Evolutionary conservation across 2,888 invertebrate genomes (phyloP), one percentile per base, ranked within the genome.

Genomic region (Hydrotaea diabolus): DNA sequence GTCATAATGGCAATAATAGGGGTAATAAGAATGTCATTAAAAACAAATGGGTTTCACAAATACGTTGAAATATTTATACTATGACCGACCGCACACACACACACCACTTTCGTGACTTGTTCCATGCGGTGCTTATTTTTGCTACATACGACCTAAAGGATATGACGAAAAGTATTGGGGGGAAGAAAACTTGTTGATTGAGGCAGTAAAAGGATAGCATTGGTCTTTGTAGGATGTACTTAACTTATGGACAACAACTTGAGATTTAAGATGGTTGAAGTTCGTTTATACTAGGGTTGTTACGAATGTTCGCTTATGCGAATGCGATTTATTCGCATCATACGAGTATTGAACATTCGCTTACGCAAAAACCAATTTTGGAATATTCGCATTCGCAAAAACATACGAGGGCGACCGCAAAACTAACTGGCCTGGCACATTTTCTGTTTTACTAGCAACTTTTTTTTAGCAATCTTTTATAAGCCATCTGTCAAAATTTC

Each of bases 1-100:
- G 11, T 31, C n/a, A 53, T 53, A 15, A 15, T 49, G 11, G 46
- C 69, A 31, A 71, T 49, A 57, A 43, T 73, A 59, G 39, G 26
- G 39, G n/a, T 57, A 57, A 49, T 73, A 73, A 39, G 73, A 39
- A 74, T 21, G 17, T n/a, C 74, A 62, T 74, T 74, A 46, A 49
- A 26, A 21, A 21, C 36, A n/a, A 69, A 39, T 21, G 39, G 15
- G 55, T 13, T 21, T 39, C 43, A 26, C 21, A 49, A 74, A 74
- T 46, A 46, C 39, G 19, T 21, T 23, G 23, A 74, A 74, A 74
- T 74, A 69, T 46, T 69, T 69, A 69, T 69, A 46, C 21, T 69
- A 26, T 62, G 43, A 46, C 26, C 72, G 55, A 9, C 21, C 46
- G 31, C 64, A 62, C 36, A 73, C n/a, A 74, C 66, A 23, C 39